These are phyloP conservation scores for Chrysomela aeneicollis DNA, from an alignment of 2,888 invertebrate genomes.

Conservation along the genomic window DNA sequence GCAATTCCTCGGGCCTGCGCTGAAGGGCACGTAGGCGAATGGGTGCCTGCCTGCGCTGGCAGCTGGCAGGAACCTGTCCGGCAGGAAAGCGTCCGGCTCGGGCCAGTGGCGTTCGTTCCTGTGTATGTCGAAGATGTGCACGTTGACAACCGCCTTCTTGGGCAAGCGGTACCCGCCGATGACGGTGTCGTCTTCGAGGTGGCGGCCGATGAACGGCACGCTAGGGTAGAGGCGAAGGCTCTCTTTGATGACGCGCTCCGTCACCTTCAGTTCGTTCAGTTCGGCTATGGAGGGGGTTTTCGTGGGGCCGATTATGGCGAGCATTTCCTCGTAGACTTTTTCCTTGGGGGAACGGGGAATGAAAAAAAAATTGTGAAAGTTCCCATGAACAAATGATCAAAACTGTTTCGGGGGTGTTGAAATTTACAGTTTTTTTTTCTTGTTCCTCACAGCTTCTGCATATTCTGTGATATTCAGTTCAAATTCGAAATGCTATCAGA, in stretches of 20 bases:
- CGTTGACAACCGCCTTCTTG: slow-evolving; percentile 62
- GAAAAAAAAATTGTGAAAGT: no score
- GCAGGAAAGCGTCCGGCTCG: slow-evolving; percentile 72
- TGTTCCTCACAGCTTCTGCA: no score
- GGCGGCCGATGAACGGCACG: slow-evolving; percentile 56
- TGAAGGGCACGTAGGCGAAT: slow-evolving; percentile 72
- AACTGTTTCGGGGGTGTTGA: no score
- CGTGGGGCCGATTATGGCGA: slow-evolving; percentile 44
- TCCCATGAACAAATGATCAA: no score
- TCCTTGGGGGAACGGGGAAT: slow-evolving; percentile 39
- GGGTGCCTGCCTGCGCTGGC: slow-evolving; percentile 66
- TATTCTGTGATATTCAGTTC: no score
- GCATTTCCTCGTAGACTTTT: slow-evolving; percentile 44
- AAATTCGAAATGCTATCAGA: no score
- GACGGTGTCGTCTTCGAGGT: slow-evolving; percentile 45
- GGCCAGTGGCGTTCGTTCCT: slow-evolving; percentile 70
- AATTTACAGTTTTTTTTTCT: no score
- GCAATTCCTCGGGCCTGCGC: slow-evolving; percentile 74
- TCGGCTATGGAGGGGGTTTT: slow-evolving; percentile 49
- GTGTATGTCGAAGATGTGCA: slow-evolving; percentile 72
- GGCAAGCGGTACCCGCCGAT: slow-evolving; percentile 61
- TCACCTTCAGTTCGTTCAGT: slow-evolving; percentile 54
- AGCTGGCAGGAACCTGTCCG: slow-evolving; percentile 74
- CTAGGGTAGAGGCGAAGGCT: slow-evolving; percentile 57
- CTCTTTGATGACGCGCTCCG: slow-evolving; percentile 59